phyloP scores from a whole-genome alignment of 1,140 invertebrate genomes.

The Hylaeus anthracinus region DNA sequence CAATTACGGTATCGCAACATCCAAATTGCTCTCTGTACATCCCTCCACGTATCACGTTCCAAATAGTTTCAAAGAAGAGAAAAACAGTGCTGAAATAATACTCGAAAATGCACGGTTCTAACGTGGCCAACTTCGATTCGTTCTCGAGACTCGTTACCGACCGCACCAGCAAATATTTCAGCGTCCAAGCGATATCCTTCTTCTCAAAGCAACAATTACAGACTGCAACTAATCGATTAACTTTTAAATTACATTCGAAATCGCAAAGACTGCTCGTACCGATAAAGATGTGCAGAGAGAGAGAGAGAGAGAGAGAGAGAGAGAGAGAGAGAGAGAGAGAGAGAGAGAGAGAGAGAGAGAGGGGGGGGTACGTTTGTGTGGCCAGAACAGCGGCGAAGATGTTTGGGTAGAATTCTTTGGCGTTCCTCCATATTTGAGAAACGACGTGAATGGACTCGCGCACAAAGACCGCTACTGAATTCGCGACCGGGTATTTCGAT shows the following conservation, averaged over 20 bases:
- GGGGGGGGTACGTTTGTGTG: constrained; percentile 25
- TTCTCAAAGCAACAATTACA: too few species aligned
- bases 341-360: too few species aligned
- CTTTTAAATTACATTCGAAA: neutral
- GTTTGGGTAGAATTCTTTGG: constrained; percentile 50
- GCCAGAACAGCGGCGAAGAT: constrained; percentile 34
- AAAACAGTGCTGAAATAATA: constrained; percentile 1
- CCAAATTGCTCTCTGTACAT: constrained; percentile 28
- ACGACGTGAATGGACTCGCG: constrained; percentile 37
- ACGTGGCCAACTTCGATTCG: neutral
- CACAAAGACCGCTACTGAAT: constrained; percentile 19
- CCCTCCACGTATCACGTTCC: constrained; percentile 26
- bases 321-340: too few species aligned
- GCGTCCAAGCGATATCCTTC: neutral
- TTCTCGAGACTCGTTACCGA: neutral
- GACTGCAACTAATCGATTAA: too few species aligned
- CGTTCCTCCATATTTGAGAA: constrained; percentile 26
- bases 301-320: too few species aligned
- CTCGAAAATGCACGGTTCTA: constrained; percentile 1
- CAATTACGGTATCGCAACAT: constrained; percentile 35
- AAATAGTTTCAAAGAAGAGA: constrained; percentile 35
- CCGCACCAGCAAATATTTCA: neutral
- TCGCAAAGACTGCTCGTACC: neutral
- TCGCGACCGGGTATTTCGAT: constrained; percentile 45
- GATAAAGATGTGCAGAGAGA: too few species aligned